A percentile compares a stretch with the other conserved stretches of the same genome.
Conservation (phyloP, 2,797 vertebrate species). For the Thaleichthys pacificus region DNA sequence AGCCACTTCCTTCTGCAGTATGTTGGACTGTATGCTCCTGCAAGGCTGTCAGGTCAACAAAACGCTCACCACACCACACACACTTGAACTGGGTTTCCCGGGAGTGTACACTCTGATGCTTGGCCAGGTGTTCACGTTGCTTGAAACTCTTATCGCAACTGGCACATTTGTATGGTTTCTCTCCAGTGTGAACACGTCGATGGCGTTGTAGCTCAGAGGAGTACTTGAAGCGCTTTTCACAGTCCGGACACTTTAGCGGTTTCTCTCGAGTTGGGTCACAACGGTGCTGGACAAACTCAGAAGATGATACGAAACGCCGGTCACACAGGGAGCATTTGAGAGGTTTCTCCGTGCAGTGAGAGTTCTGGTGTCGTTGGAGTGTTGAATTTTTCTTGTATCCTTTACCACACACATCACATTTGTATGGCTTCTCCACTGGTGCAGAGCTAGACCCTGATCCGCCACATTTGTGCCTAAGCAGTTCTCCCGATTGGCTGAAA, state of each 20-base stretch:
- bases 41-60: constrained; percentile 88
- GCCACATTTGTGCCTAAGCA: constrained; percentile 90
- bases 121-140: constrained; percentile 95
- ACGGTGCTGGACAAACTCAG: constrained; percentile 95
- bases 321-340: constrained; percentile 94
- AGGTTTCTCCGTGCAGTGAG: constrained; percentile 92
- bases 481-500: constrained; percentile 91
- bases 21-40: constrained; percentile 97
- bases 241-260: constrained; percentile 95
- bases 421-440: constrained; percentile 86
- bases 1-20: constrained; percentile 88
- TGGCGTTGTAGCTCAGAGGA: constrained; percentile 95
- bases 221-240: constrained; percentile 96
- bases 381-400: constrained; percentile 95
- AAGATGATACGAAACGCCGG: constrained; percentile 94
- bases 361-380: constrained; percentile 92
- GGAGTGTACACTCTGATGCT: constrained; percentile 94
- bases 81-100: constrained; percentile 97
- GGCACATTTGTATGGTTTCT: constrained; percentile 96
- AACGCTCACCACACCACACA: constrained; percentile 95
- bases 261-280: constrained; percentile 94
- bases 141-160: constrained; percentile 97
- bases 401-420: constrained; percentile 91
- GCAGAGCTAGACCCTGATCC: constrained; percentile 58
- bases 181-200: constrained; percentile 92